These are phyloP conservation scores for Troilus luridus DNA, from an alignment of 2,888 invertebrate species.

Conservation along the genomic window DNA sequence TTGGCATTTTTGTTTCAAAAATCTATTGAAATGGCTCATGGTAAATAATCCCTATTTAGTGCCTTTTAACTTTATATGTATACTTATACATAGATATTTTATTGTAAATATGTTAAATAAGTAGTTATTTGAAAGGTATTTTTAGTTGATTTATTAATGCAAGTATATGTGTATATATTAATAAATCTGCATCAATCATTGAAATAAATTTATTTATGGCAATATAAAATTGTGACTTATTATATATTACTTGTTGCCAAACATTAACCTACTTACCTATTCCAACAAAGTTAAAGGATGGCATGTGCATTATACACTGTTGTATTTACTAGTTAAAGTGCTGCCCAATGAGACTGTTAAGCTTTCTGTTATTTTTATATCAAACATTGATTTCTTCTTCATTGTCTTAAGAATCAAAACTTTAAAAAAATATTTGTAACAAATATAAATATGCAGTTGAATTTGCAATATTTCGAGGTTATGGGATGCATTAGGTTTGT, in stretches of 20 bases:
- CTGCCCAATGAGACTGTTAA: not conserved
- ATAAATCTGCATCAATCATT: not conserved
- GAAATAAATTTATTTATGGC: not conserved
- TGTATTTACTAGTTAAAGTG: not conserved
- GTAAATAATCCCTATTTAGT: constrained; percentile 29
- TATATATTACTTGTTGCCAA: constrained; percentile 11
- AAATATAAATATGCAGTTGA: not conserved
- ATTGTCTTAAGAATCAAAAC: too few species aligned
- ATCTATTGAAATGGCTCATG: constrained; percentile 24
- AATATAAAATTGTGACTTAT: not conserved
- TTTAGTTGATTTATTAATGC: constrained; percentile 14
- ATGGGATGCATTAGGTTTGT: constrained; percentile 1
- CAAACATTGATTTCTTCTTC: too few species aligned
- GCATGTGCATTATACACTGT: not conserved
- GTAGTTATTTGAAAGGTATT: not conserved
- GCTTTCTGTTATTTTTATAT: not conserved
- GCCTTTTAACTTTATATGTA: constrained; percentile 35
- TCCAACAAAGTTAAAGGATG: constrained; percentile 10
- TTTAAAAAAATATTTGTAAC: too few species aligned
- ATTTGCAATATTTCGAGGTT: not conserved
- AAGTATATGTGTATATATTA: constrained; percentile 8
- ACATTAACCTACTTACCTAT: not conserved
- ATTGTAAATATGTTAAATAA: constrained; percentile 15
- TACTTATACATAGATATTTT: constrained; percentile 18
- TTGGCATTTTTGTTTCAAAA: not conserved